Evolutionary conservation across 1,140 invertebrate genomes (phyloP).

Genomic region (Pantala flavescens): DNA sequence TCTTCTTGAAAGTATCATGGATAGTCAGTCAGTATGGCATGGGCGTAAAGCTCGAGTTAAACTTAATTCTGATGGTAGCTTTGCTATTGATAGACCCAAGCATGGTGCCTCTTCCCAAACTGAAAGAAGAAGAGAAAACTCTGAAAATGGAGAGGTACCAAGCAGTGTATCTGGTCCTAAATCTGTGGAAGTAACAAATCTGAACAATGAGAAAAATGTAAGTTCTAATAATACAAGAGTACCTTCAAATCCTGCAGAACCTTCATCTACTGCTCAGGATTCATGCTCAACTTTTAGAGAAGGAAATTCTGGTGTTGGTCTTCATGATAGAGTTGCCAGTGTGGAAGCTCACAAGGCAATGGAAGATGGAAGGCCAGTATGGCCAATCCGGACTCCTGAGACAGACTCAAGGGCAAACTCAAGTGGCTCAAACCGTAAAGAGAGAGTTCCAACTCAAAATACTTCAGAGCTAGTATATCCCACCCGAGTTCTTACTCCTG

Average conservation of each 20-base stretch:
- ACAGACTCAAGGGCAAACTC: neutral
- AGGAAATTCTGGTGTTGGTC: neutral
- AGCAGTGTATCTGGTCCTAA: neutral
- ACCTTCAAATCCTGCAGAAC: neutral
- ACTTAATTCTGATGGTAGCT: conserved; percentile 47
- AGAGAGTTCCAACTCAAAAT: neutral
- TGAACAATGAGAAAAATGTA: neutral
- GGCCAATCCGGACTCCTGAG: neutral
- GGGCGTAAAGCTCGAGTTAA: conserved; percentile 49
- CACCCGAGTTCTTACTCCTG: neutral
- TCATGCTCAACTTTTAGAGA: conserved; percentile 2
- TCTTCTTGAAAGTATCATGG: conserved; percentile 61
- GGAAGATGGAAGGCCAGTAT: neutral
- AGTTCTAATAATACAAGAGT: neutral
- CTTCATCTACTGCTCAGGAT: neutral
- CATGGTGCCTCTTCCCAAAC: conserved; percentile 20
- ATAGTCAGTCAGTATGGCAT: conserved; percentile 61
- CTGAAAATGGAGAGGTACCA: neutral
- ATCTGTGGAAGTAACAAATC: neutral
- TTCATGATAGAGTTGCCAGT: neutral
- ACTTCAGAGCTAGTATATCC: neutral
- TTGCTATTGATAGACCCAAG: conserved; percentile 37
- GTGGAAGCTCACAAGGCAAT: neutral
- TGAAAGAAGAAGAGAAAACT: neutral
- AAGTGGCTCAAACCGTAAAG: neutral